Evolutionary conservation across 2,888 invertebrate species (phyloP).

Genomic region (Proisotoma minuta): DNA sequence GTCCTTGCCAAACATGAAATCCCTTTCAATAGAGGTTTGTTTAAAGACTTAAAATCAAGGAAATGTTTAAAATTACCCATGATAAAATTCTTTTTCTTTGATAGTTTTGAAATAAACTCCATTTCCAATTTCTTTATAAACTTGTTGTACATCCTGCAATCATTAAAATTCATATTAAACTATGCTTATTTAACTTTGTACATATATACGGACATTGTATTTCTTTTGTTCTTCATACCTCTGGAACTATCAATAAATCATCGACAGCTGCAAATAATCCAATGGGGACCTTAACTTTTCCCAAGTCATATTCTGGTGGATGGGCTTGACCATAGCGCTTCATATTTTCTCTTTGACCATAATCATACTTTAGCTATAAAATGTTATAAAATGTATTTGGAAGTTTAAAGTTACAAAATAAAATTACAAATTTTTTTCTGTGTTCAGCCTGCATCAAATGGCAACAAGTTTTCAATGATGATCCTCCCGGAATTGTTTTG

Average conservation of each 20-base stretch:
- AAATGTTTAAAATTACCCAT: slow-evolving; percentile 1
- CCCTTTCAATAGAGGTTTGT: too few relatives aligned
- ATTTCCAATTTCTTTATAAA: too few relatives aligned
- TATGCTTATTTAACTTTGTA: too few relatives aligned
- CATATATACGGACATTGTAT: too few relatives aligned
- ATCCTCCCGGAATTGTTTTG: background rate
- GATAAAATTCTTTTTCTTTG: background rate
- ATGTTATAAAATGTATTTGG: too few relatives aligned
- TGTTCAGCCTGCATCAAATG: background rate
- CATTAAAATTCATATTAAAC: background rate
- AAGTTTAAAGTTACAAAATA: too few relatives aligned
- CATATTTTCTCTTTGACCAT: slow-evolving; percentile 59
- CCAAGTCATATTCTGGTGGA: slow-evolving; percentile 62
- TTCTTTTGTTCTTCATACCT: too few relatives aligned
- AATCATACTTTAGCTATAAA: slow-evolving; percentile 67
- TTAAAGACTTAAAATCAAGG: too few relatives aligned
- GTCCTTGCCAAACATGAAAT: background rate
- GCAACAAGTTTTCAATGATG: background rate
- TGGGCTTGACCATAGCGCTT: slow-evolving; percentile 56
- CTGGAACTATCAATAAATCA: background rate
- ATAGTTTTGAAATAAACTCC: too few relatives aligned
- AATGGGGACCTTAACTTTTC: slow-evolving; percentile 54
- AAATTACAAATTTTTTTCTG: background rate
- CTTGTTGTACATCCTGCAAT: background rate
- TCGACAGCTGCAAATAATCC: background rate